Evolutionary conservation across 1,140 invertebrate genomes (phyloP), one percentile per base, ranked within the genome.

Genomic region (Subanguina moxae): DNA sequence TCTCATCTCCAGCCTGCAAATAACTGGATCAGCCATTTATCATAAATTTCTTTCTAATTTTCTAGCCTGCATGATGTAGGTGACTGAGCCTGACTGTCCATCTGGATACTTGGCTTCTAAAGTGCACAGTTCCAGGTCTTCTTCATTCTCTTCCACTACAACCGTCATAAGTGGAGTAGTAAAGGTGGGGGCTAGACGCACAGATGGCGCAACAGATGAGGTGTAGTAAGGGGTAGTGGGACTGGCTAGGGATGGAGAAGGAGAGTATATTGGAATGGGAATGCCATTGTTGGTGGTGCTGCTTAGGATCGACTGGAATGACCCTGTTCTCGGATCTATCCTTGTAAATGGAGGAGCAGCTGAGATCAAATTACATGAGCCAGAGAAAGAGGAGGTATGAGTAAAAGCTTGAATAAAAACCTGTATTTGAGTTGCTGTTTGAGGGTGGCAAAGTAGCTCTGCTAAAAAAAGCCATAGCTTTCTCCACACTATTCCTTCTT

Each of bases 61-160:
- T 5, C 32, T 38, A 38, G 32, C 58, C 38, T 61, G 23, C 38
- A 64, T 27, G 19, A 38, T 17, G 25, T 64, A 64, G n/a, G 62
- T 64, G 13, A 64, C 42, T 21, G 62, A 8, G 56, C 78, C 77
- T 1, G 62, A 63, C 23, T 62, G 46, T 7, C 65, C 77, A 65
- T 81, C 76, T 28, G 78, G 74, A 71, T 80, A 80, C 27, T 59
- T 46, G n/a, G 78, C 78, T 63, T 70, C 69, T 0, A 82, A 46
- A 21, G 59, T 75, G 3, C 70, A 67, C 45, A 79, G 48, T 46
- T 82, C 76, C 0, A 82, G 17, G 57, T 79, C 70, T 25, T 61
- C 69, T n/a, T 74, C 68, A 58, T 81, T 82, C 59, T 79, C 77
- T 25, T 80, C 71, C 21, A 79, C 73, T 48, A 71, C 62, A n/a